These are phyloP conservation scores for Helicoverpa assulta DNA, from an alignment of 2,888 invertebrate species.

Conservation along the genomic window DNA sequence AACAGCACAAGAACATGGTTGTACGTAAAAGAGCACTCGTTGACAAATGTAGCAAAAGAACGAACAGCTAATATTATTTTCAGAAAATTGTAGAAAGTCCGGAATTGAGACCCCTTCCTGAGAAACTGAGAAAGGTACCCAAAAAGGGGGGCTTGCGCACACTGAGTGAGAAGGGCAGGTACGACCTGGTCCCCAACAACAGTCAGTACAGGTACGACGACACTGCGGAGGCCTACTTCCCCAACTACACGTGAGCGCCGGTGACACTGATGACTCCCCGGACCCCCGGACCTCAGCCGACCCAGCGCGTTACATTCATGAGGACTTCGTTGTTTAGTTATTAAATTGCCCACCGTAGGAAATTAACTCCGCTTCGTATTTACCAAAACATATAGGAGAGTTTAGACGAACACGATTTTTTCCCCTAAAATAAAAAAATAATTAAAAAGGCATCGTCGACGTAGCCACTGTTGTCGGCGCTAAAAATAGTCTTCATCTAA, in stretches of 20 bases:
- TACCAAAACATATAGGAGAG: constrained; percentile 4
- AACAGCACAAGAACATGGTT: constrained; percentile 16
- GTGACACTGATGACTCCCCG: background rate
- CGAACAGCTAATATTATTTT: constrained; percentile 69
- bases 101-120: constrained; percentile 62
- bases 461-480: no score
- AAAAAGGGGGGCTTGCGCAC: constrained; percentile 62
- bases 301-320: constrained; percentile 5
- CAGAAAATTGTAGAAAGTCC: constrained; percentile 74
- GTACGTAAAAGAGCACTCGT: constrained; percentile 15
- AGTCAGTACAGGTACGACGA: constrained; percentile 74
- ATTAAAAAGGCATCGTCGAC: no score
- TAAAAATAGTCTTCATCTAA: no score
- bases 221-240: constrained; percentile 74
- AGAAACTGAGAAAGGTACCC: constrained; percentile 62
- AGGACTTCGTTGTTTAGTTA: constrained; percentile 5
- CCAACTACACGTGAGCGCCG: constrained; percentile 70
- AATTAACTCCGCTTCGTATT: constrained; percentile 6
- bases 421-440: no score
- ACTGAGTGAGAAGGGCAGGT: constrained; percentile 64
- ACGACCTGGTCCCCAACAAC: constrained; percentile 67
- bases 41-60: constrained; percentile 62
- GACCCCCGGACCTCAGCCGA: no score
- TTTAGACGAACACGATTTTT: no score
- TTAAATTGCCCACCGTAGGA: background rate